Base-by-base conservation (phyloP, 2,113 vertebrate species). In the Heptranchias perlo region DNA sequence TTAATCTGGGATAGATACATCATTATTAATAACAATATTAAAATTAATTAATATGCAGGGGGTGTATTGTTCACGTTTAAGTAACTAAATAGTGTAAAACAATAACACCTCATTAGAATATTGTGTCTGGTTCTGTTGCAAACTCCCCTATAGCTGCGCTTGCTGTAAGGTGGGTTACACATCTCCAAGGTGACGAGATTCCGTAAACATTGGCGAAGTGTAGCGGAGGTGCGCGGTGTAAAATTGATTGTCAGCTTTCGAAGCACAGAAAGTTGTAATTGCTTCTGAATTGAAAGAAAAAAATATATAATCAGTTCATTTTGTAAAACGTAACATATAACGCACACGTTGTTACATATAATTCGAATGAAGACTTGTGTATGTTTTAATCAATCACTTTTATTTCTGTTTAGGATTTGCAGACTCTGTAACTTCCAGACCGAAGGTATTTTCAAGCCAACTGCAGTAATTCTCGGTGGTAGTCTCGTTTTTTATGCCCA, bases 101-200 rank as follows among this genome's bases (percentile, higher is more conserved):
- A 7, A 14, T 28, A 89, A 54, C 28, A 54, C 31, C 1, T 31
- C 21, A 28, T 49, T 11, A 28, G 23, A 49, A 31, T 31, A 49
- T 64, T 65, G n/a, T 44, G 92, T 23, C 39, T 65, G 5, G 58
- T 23, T 10, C 21, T 62, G 58, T 35, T 91, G 44, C 61, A 94
- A 3, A 28, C 54, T 0, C 35, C 61, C n/a, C 25, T 4, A 11
- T 18, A 4, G 23, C 64, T 54, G 64, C 44, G 93, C 10, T 6
- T 92, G 58, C 44, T 44, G 58, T 62, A 69, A 69, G 16, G 47
- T 73, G 49, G 11, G 47, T 16, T 35, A 18, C 64, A 73, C 64
- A 73, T 95, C 65, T 67, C 94, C 94, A 52, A 35, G 94, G 94
- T 95, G 65, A 95, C 21, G 44, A 18, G 62, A 35, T 69, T 69